Evolutionary conservation across 2,113 vertebrate species (phyloP).

Genomic region (Recurvirostra avosetta): DNA sequence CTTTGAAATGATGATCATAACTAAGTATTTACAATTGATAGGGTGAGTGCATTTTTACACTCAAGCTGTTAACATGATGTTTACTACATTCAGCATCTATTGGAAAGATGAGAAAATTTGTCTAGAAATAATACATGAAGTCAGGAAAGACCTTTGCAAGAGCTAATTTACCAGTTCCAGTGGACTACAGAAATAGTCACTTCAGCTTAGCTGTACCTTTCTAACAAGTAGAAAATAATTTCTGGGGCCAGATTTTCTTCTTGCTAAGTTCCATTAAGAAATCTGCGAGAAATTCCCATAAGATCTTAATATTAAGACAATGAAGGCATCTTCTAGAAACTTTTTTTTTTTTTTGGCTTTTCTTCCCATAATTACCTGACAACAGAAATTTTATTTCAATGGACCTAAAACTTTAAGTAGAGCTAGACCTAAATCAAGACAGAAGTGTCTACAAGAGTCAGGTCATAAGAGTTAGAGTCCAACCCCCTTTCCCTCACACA

Average conservation of each 20-base stretch:
- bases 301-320: background rate
- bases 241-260: background rate
- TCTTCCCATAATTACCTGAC: background rate
- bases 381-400: background rate
- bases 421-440: background rate
- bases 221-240: background rate
- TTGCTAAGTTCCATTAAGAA: background rate
- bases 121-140: background rate
- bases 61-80: background rate
- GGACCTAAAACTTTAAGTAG: background rate
- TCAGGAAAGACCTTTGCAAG: background rate
- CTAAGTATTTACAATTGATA: conserved; percentile 45
- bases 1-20: conserved; percentile 39
- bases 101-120: conserved; percentile 2
- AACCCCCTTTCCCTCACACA: background rate
- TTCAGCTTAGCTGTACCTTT: background rate
- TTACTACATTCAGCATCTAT: background rate
- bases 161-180: background rate
- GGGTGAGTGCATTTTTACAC: conserved; percentile 8
- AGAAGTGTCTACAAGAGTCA: background rate
- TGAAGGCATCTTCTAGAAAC: background rate
- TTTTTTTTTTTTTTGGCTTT: background rate
- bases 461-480: background rate
- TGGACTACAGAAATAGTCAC: background rate
- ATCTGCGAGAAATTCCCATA: background rate